These are phyloP conservation scores for Oreonectes daqikongensis DNA, from an alignment of 2,797 vertebrate genomes.

Conservation along the genomic window DNA sequence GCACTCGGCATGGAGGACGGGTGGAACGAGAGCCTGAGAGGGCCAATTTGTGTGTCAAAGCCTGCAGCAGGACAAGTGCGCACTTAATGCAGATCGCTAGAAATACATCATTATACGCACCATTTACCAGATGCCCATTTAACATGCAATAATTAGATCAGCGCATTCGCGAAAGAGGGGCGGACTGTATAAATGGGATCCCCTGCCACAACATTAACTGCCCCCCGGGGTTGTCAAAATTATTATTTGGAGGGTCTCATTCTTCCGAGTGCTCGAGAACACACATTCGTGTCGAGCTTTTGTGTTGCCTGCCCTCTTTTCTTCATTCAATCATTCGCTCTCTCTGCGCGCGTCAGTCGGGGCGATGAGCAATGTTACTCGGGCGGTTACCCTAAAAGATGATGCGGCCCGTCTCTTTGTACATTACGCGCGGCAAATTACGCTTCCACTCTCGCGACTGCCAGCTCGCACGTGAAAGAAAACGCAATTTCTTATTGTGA, in stretches of 20 bases:
- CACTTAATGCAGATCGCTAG: slow-evolving; percentile 81
- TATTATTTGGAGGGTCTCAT: slow-evolving; percentile 74
- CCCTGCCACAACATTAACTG: slow-evolving; percentile 78
- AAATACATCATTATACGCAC: slow-evolving; percentile 84
- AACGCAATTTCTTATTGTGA: slow-evolving; percentile 50
- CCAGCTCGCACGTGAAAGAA: slow-evolving; percentile 26
- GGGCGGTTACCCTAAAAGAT: slow-evolving; percentile 55
- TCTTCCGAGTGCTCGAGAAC: slow-evolving; percentile 66
- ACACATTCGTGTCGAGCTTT: slow-evolving; percentile 46
- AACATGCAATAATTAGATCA: slow-evolving; percentile 88
- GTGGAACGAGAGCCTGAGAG: slow-evolving; percentile 60
- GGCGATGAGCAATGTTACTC: slow-evolving; percentile 49
- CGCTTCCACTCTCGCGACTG: slow-evolving; percentile 11
- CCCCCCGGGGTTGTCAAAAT: slow-evolving; percentile 80
- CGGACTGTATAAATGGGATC: slow-evolving; percentile 71
- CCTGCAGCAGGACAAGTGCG: slow-evolving; percentile 77
- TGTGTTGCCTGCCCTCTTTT: slow-evolving; percentile 26
- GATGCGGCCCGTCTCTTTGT: slow-evolving; percentile 25
- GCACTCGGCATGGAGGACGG: slow-evolving; percentile 61
- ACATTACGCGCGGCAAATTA: slow-evolving; percentile 47
- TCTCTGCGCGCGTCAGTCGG: slow-evolving; percentile 17
- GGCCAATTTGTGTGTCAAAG: slow-evolving; percentile 79
- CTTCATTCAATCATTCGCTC: neutral
- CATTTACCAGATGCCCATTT: slow-evolving; percentile 87
- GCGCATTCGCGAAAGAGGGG: slow-evolving; percentile 69